A percentile compares a stretch with the other conserved stretches of the same genome.
These are phyloP conservation scores for Drosophila virilis DNA, from an alignment of 1,140 invertebrate species.

Conservation along the genomic window DNA sequence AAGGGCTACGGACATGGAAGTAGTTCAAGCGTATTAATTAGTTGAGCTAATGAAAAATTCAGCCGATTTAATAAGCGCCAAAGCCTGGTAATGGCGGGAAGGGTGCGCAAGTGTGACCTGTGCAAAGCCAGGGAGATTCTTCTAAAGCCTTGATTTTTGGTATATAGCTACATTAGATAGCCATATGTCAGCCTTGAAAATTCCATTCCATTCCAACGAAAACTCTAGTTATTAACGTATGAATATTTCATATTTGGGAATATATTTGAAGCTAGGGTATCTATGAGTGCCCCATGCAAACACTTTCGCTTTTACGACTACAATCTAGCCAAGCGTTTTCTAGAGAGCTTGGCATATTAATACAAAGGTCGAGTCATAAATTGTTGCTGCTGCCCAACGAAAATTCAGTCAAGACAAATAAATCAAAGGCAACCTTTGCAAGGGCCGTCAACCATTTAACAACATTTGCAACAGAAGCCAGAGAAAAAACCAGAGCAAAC, in stretches of 20 bases:
- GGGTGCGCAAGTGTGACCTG: no score
- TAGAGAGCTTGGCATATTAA: constrained; percentile 5
- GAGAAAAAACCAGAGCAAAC: background rate
- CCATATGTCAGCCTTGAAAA: no score
- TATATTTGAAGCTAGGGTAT: background rate
- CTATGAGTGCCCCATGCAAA: background rate
- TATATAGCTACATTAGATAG: no score
- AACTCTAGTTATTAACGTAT: no score
- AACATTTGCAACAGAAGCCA: constrained; percentile 27
- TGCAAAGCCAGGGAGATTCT: no score
- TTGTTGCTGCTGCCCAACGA: constrained; percentile 14
- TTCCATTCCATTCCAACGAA: no score
- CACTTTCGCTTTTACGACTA: background rate
- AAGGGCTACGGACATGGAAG: background rate
- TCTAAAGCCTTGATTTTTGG: no score
- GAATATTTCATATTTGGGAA: no score
- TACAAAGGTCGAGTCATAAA: constrained; percentile 62
- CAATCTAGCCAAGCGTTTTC: background rate
- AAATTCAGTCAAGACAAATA: background rate
- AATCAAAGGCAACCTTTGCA: constrained; percentile 10
- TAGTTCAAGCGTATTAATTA: background rate
- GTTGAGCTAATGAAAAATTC: constrained; percentile 4
- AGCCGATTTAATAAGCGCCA: background rate
- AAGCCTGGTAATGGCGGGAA: no score
- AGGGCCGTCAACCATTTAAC: constrained; percentile 43